Evolutionary conservation across 2,888 invertebrate species (phyloP).

Genomic region (Syritta pipiens): DNA sequence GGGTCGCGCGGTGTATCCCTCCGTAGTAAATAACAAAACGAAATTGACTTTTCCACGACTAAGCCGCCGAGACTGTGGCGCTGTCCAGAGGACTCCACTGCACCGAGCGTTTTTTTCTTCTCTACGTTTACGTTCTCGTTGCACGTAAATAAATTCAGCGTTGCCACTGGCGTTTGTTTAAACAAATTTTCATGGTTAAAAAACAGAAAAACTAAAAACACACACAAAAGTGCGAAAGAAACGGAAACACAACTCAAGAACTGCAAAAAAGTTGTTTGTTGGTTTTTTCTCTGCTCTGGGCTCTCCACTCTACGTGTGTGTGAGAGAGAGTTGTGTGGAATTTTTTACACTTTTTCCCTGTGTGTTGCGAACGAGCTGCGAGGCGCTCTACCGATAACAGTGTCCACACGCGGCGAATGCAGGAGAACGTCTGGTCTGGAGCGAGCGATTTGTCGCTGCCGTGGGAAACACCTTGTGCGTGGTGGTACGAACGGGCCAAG

Average conservation of each 20-base stretch:
- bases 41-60: constrained; percentile 59
- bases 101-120: constrained; percentile 11
- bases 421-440: constrained; percentile 70
- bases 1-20: constrained; percentile 21
- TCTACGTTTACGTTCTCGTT: not conserved
- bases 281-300: constrained; percentile 4
- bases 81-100: not conserved
- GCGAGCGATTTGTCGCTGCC: constrained; percentile 64
- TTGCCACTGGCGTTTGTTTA: constrained; percentile 36
- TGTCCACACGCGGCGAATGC: constrained; percentile 69
- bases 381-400: constrained; percentile 62
- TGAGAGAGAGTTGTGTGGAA: constrained; percentile 37
- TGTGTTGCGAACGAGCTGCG: constrained; percentile 56
- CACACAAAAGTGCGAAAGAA: not conserved
- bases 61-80: not conserved
- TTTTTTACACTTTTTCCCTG: constrained; percentile 43
- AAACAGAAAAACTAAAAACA: not conserved
- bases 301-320: constrained; percentile 11
- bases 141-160: not conserved
- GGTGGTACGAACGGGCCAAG: constrained; percentile 54
- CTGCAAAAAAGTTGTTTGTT: constrained; percentile 52
- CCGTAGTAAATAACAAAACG: constrained; percentile 49
- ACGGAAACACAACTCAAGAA: constrained; percentile 20
- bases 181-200: constrained; percentile 34
- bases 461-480: constrained; percentile 69